A percentile compares a stretch with the other conserved stretches of the same genome.
Conservation (phyloP, 2,113 vertebrate species). For the Campylorhamphus procurvoides region DNA sequence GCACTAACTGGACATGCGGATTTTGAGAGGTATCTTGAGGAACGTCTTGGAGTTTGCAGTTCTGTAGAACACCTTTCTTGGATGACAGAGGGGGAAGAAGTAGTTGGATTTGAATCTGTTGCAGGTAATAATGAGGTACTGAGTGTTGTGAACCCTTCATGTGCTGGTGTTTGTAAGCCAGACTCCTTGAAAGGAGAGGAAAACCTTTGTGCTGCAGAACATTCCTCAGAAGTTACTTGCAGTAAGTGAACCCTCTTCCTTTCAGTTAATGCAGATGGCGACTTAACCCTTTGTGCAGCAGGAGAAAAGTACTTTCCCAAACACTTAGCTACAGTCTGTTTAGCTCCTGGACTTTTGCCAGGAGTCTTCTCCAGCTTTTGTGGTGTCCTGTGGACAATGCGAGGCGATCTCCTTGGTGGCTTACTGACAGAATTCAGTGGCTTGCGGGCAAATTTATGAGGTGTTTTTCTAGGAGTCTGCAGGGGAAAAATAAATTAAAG, state of each 20-base stretch:
- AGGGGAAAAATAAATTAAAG: not conserved
- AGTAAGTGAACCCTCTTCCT: constrained; percentile 2
- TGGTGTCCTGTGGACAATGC: not conserved
- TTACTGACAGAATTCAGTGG: not conserved
- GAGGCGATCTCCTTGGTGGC: constrained; percentile 32
- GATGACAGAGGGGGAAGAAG: not conserved
- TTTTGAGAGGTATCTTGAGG: constrained; percentile 13
- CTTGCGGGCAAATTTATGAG: constrained; percentile 59
- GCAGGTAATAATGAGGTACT: constrained; percentile 49
- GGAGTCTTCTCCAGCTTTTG: not conserved
- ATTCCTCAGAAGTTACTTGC: constrained; percentile 54
- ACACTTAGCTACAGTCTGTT: constrained; percentile 19
- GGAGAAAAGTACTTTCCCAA: constrained; percentile 32
- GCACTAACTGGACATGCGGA: not conserved
- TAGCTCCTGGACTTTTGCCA: constrained; percentile 32
- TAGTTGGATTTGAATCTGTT: not conserved
- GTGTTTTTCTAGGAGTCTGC: constrained; percentile 75
- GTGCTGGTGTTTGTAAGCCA: constrained; percentile 24
- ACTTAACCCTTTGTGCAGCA: constrained; percentile 28
- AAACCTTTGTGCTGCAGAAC: constrained; percentile 53
- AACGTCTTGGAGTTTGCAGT: not conserved
- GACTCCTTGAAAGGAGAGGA: constrained; percentile 64
- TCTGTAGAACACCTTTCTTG: not conserved
- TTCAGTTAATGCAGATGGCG: constrained; percentile 55
- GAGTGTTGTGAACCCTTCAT: not conserved